phyloP scores from a whole-genome alignment of 2,888 invertebrate species.

The Mantis religiosa region DNA sequence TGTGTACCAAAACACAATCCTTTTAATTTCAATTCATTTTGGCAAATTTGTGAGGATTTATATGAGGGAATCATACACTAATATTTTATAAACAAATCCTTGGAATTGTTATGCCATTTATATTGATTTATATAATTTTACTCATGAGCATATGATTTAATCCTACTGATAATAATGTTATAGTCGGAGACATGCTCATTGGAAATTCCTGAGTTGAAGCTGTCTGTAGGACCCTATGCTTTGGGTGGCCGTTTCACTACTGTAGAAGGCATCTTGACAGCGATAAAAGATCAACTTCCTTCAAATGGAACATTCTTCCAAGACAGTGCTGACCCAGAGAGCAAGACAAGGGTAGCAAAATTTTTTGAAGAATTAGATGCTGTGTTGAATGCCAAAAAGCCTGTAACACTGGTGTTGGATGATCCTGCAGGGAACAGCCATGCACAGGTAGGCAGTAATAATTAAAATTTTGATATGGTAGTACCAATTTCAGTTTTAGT shows the following conservation, averaged over 20 bases:
- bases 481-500: too few relatives aligned
- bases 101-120: too few relatives aligned
- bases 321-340: constrained; percentile 61
- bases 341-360: constrained; percentile 52
- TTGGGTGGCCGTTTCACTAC: constrained; percentile 93
- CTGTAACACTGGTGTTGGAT: constrained; percentile 78
- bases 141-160: too few relatives aligned
- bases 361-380: constrained; percentile 66
- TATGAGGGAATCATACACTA: too few relatives aligned
- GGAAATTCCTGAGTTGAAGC: constrained; percentile 79
- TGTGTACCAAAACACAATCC: too few relatives aligned
- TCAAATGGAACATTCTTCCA: constrained; percentile 65
- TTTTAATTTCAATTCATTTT: too few relatives aligned
- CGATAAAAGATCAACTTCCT: constrained; percentile 71
- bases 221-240: constrained; percentile 80
- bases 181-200: constrained; percentile 77
- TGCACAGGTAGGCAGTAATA: constrained; percentile 57
- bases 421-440: constrained; percentile 98
- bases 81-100: too few relatives aligned
- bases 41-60: too few relatives aligned
- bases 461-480: too few relatives aligned
- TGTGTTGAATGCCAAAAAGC: constrained; percentile 57
- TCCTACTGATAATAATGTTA: constrained; percentile 28
- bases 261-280: constrained; percentile 80
- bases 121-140: too few relatives aligned